A percentile compares a stretch with the other conserved stretches of the same genome.
These are phyloP conservation scores for Peribatodes rhomboidaria DNA, from an alignment of 2,888 invertebrate species.

Conservation along the genomic window DNA sequence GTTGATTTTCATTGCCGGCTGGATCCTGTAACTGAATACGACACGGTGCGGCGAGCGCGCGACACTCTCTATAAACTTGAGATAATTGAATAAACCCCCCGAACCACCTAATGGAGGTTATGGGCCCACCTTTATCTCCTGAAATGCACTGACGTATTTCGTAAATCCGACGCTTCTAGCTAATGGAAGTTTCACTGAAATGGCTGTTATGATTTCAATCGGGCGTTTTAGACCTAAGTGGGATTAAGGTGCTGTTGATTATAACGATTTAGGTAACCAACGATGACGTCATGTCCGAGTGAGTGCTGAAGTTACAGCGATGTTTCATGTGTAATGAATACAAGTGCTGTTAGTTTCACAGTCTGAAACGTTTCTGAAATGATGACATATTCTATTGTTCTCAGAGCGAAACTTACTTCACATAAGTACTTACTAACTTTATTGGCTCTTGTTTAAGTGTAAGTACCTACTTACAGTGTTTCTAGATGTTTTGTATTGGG, in stretches of 20 bases:
- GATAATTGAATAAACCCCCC: constrained; percentile 67
- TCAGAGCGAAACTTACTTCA: constrained; percentile 3
- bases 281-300: background rate
- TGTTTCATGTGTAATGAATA: constrained; percentile 8
- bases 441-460: constrained; percentile 3
- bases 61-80: constrained; percentile 59
- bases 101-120: constrained; percentile 63
- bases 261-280: constrained; percentile 1
- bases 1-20: constrained; percentile 38
- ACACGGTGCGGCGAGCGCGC: constrained; percentile 52
- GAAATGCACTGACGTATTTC: constrained; percentile 35
- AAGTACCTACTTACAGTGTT: background rate
- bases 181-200: constrained; percentile 30
- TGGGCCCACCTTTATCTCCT: constrained; percentile 47
- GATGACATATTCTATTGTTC: no score
- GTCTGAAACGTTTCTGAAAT: no score
- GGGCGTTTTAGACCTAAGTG: constrained; percentile 10
- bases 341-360: constrained; percentile 7
- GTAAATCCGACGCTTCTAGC: constrained; percentile 14
- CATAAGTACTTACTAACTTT: constrained; percentile 7
- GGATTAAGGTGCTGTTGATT: constrained; percentile 1
- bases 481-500: background rate
- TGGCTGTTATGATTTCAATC: constrained; percentile 23
- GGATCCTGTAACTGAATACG: constrained; percentile 55
- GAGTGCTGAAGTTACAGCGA: constrained; percentile 2